Evolutionary conservation across 2,113 vertebrate genomes (phyloP).

Genomic region (Misgurnus mizolepis): DNA sequence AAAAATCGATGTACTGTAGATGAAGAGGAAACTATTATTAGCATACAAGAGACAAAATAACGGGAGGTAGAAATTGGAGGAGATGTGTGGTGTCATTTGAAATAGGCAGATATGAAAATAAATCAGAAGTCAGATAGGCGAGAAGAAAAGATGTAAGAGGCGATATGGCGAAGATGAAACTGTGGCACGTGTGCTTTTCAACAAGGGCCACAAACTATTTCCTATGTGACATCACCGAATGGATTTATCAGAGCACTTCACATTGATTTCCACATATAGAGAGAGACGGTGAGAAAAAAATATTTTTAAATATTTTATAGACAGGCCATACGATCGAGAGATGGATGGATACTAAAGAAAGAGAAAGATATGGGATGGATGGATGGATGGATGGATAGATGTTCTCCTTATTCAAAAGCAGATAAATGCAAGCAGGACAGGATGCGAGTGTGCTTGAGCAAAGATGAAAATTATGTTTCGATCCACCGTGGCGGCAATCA

Average conservation of each 20-base stretch:
- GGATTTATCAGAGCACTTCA: background rate
- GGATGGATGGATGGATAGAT: background rate
- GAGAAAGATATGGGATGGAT: background rate
- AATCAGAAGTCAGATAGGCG: constrained; percentile 8
- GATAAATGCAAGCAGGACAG: background rate
- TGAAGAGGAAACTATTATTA: constrained; percentile 15
- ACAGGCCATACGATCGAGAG: background rate
- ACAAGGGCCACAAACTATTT: background rate
- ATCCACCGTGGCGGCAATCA: constrained; percentile 34
- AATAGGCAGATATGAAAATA: background rate
- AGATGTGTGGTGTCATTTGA: constrained; percentile 17
- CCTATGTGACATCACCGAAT: background rate
- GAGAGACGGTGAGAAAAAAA: background rate
- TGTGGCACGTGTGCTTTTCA: background rate
- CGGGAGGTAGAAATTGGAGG: background rate
- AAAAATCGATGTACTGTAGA: constrained; percentile 1
- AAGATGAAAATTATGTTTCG: constrained; percentile 44
- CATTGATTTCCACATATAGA: background rate
- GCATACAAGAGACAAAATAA: background rate
- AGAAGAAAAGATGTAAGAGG: background rate
- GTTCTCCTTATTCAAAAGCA: background rate
- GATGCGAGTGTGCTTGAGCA: background rate
- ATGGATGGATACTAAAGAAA: background rate
- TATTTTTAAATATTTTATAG: background rate
- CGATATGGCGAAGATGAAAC: background rate